A percentile compares a stretch with the other conserved stretches of the same genome.
Evolutionary conservation across 2,113 vertebrate species (phyloP).

Genomic region (Mus spicilegus): DNA sequence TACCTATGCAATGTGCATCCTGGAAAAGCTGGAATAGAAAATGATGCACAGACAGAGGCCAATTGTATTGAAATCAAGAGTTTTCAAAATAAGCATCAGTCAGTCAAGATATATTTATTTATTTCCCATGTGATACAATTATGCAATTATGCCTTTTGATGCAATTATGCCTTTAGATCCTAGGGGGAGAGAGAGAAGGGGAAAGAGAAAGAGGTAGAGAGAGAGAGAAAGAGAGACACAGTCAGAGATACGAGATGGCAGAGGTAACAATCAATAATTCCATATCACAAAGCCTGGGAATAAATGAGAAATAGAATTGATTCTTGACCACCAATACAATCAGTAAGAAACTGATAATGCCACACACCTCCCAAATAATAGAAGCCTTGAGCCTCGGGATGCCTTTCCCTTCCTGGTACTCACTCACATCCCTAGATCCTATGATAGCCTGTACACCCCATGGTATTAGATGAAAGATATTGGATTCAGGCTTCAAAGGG

Average conservation of each 20-base stretch:
- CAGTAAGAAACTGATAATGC: background rate
- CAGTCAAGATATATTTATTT: background rate
- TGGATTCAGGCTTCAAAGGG: background rate
- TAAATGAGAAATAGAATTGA: slow-evolving; percentile 19
- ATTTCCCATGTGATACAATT: background rate
- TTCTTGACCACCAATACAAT: background rate
- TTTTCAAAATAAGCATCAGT: slow-evolving; percentile 41
- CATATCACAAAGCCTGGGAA: background rate
- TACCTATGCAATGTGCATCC: background rate
- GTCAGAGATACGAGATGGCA: background rate
- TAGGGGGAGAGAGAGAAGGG: background rate
- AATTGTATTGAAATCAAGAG: background rate
- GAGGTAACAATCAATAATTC: background rate
- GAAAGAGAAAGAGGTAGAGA: background rate
- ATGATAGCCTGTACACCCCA: background rate
- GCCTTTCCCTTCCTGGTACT: background rate
- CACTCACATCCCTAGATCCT: background rate
- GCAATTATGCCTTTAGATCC: background rate
- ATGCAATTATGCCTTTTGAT: background rate
- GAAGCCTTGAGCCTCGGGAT: background rate
- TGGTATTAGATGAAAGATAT: background rate
- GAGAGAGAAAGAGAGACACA: background rate
- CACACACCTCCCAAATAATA: background rate
- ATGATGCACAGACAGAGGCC: background rate
- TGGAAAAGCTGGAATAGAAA: background rate